Evolutionary conservation across 2,113 vertebrate genomes (phyloP).

Genomic region (Emydura subglobosa): DNA sequence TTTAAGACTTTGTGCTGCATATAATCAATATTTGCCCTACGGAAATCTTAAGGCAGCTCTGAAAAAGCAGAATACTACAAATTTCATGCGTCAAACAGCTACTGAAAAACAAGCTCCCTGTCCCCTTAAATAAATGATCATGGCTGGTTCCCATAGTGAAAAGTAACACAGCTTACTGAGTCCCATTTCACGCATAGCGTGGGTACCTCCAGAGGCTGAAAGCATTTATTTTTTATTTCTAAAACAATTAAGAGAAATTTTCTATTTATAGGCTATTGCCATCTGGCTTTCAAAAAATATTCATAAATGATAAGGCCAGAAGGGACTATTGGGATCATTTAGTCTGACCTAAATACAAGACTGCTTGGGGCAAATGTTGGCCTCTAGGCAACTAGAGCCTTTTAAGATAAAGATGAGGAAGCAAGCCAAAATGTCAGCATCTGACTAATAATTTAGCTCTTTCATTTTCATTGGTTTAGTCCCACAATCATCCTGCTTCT

Average conservation of each 20-base stretch:
- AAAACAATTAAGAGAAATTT: not conserved
- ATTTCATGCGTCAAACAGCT: not conserved
- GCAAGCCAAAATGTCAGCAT: not conserved
- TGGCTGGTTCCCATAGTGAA: not conserved
- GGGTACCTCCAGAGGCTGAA: not conserved
- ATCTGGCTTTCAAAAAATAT: conserved; percentile 9
- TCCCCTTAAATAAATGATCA: not conserved
- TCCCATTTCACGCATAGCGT: not conserved
- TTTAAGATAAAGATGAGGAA: not conserved
- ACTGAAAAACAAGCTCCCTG: conserved; percentile 21
- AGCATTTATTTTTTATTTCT: conserved; percentile 30
- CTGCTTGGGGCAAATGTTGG: not conserved
- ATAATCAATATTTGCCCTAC: conserved; percentile 63
- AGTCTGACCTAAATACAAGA: not conserved
- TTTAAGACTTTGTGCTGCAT: conserved; percentile 54
- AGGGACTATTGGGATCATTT: not conserved
- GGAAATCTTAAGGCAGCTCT: conserved; percentile 12
- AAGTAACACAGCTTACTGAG: not conserved
- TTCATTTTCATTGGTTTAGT: not conserved
- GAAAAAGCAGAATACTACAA: conserved; percentile 41
- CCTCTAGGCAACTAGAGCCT: not conserved
- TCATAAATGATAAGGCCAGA: not conserved
- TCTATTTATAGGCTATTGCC: not conserved
- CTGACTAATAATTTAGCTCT: not conserved
- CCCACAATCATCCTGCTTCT: fast-evolving